Evolutionary conservation across 2,888 invertebrate genomes (phyloP).

Genomic region (Watsonalla cultraria): DNA sequence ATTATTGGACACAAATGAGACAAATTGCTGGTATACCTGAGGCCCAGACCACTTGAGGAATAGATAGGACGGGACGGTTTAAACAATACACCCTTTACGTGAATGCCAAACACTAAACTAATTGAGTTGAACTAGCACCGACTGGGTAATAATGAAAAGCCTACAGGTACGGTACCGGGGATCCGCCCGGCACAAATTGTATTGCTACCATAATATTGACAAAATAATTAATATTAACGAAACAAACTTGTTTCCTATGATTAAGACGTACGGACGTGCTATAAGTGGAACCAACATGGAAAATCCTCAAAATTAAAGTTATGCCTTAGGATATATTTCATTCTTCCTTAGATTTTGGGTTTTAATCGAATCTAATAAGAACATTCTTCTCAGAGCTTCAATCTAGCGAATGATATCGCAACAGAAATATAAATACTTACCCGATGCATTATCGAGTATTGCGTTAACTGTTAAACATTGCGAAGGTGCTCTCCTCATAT

Average conservation of each 20-base stretch:
- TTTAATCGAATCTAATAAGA: no score
- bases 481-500: slow-evolving; percentile 47
- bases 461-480: slow-evolving; percentile 35
- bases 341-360: no score
- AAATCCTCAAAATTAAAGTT: no score
- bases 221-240: neutral
- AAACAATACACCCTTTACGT: slow-evolving; percentile 38
- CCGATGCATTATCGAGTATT: slow-evolving; percentile 30
- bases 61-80: slow-evolving; percentile 12
- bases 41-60: slow-evolving; percentile 16
- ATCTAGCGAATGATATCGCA: neutral
- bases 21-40: no score
- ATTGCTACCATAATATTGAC: slow-evolving; percentile 11
- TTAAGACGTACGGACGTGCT: no score
- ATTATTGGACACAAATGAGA: no score
- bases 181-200: slow-evolving; percentile 14
- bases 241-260: no score
- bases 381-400: no score
- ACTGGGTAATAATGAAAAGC: slow-evolving; percentile 25
- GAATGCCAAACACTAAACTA: slow-evolving; percentile 46
- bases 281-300: no score
- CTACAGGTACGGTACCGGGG: slow-evolving; percentile 30
- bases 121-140: slow-evolving; percentile 30
- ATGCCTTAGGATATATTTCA: no score
- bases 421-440: neutral